Evolutionary conservation across 2,888 invertebrate species (phyloP).

Genomic region (Tyria jacobaeae): DNA sequence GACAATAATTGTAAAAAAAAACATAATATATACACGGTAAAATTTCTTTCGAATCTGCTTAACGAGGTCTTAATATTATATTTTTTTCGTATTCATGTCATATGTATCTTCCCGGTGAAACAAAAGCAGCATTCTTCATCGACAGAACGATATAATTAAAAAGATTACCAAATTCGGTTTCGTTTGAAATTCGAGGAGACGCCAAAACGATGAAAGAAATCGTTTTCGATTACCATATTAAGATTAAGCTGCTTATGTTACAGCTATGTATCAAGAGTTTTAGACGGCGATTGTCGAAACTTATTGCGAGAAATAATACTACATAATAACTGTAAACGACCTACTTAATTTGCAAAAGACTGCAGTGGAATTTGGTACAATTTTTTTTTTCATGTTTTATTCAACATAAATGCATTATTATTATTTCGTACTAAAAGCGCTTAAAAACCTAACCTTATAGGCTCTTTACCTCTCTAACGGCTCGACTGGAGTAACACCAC

Average conservation of each 20-base stretch:
- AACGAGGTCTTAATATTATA: not conserved
- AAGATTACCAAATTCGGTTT: slow-evolving; percentile 29
- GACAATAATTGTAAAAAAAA: not conserved
- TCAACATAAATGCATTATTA: too few species aligned
- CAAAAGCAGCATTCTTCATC: slow-evolving; percentile 21
- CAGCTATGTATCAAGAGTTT: slow-evolving; percentile 35
- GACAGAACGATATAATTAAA: slow-evolving; percentile 15
- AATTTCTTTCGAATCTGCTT: not conserved
- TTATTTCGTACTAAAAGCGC: too few species aligned
- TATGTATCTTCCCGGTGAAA: slow-evolving; percentile 13
- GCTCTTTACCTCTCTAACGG: too few species aligned
- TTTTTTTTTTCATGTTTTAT: not conserved
- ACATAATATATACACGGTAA: not conserved
- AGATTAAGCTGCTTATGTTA: slow-evolving; percentile 37
- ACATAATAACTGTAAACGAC: not conserved
- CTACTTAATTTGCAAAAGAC: slow-evolving; percentile 2
- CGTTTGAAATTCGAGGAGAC: slow-evolving; percentile 41
- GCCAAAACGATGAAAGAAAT: slow-evolving; percentile 34
- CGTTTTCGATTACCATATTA: slow-evolving; percentile 41
- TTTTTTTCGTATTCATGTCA: not conserved
- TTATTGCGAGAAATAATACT: slow-evolving; percentile 1
- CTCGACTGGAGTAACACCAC: too few species aligned
- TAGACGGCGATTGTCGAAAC: slow-evolving; percentile 14
- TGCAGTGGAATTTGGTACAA: not conserved
- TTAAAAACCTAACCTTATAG: too few species aligned